A percentile compares a stretch with the other conserved stretches of the same genome.
These are phyloP conservation scores for Nannoperca obscura DNA, from an alignment of 2,797 vertebrate species.

Conservation along the genomic window DNA sequence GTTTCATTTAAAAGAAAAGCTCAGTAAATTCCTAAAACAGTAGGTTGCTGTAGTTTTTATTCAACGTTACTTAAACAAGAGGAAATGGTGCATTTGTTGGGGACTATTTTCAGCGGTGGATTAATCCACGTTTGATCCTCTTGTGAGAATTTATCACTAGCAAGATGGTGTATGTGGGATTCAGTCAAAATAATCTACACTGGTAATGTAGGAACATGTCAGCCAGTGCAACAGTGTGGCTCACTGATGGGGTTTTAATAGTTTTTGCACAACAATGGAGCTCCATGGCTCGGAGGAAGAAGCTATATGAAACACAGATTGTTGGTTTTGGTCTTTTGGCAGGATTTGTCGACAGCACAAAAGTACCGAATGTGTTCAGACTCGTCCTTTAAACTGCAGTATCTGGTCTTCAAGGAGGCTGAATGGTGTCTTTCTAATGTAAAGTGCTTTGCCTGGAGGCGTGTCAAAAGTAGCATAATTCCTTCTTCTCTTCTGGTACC, in stretches of 20 bases:
- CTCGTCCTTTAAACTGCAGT: constrained; percentile 4
- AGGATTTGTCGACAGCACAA: constrained; percentile 1
- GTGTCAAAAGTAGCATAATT: constrained; percentile 24
- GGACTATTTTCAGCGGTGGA: constrained; percentile 31
- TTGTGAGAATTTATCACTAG: constrained; percentile 22
- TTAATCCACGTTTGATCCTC: constrained; percentile 5
- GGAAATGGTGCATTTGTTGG: neutral
- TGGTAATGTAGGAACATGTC: constrained; percentile 30
- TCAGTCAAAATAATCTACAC: constrained; percentile 18
- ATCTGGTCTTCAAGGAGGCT: constrained; percentile 16
- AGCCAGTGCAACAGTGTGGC: constrained; percentile 11
- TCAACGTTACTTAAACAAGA: neutral
- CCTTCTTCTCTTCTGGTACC: constrained; percentile 5
- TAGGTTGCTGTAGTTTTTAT: neutral
- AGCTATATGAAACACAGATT: neutral
- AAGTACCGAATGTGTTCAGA: neutral
- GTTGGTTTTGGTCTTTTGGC: constrained; percentile 16
- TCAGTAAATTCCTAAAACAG: neutral
- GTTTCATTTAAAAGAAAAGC: neutral
- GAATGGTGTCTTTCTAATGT: constrained; percentile 11
- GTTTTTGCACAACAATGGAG: constrained; percentile 42
- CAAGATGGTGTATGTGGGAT: constrained; percentile 13
- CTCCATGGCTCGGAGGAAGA: constrained; percentile 30
- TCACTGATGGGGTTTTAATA: constrained; percentile 40
- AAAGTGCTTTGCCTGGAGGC: constrained; percentile 44